These are phyloP conservation scores for Lasius fuliginosus DNA, from an alignment of 2,888 invertebrate species.

Conservation along the genomic window DNA sequence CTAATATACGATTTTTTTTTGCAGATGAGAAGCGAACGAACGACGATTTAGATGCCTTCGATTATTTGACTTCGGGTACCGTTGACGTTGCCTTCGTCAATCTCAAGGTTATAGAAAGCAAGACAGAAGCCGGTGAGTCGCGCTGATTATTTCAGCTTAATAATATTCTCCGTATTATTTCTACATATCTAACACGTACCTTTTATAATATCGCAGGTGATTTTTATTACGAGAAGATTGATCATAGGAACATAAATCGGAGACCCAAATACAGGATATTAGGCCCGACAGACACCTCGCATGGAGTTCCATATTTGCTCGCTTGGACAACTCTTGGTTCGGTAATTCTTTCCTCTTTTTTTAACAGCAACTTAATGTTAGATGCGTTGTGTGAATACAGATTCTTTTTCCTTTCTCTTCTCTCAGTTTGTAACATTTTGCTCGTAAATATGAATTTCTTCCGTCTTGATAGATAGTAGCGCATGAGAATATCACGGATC, in stretches of 20 bases:
- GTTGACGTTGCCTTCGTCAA: constrained; percentile 94
- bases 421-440: background rate
- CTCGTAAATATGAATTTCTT: background rate
- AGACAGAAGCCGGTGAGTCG: constrained; percentile 87
- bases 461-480: constrained; percentile 88
- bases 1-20: background rate
- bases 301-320: constrained; percentile 76
- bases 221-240: constrained; percentile 29
- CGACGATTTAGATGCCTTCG: constrained; percentile 69
- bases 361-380: background rate
- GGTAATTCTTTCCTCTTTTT: constrained; percentile 26
- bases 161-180: background rate
- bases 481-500: constrained; percentile 87
- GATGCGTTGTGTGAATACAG: background rate
- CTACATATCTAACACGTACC: background rate
- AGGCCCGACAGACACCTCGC: constrained; percentile 74
- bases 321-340: constrained; percentile 80
- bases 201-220: constrained; percentile 31
- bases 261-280: constrained; percentile 70
- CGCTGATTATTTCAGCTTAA: background rate
- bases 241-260: background rate
- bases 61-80: constrained; percentile 89
- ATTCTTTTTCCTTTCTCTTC: background rate
- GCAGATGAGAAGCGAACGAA: constrained; percentile 17
- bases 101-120: constrained; percentile 88